phyloP scores from a whole-genome alignment of 2,797 vertebrate species.

The Urosaurus nigricauda region DNA sequence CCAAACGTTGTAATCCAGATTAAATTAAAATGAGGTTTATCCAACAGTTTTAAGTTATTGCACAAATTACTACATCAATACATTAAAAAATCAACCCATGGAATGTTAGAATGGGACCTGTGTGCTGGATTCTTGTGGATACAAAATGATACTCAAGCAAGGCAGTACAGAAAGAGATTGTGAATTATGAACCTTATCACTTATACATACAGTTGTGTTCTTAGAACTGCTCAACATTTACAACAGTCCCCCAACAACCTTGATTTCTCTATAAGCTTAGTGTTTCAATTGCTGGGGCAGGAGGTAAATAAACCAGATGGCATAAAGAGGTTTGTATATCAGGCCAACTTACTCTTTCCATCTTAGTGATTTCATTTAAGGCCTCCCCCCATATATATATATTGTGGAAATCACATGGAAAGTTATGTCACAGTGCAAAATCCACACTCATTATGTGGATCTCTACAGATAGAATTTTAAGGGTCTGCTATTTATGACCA shows the following conservation, averaged over 20 bases:
- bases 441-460: not conserved
- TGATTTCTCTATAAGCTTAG: not conserved
- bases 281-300: constrained; percentile 27
- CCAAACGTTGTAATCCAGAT: constrained; percentile 56
- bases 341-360: not conserved
- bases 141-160: constrained; percentile 1
- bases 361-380: not conserved
- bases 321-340: not conserved
- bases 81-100: constrained; percentile 62
- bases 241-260: constrained; percentile 1
- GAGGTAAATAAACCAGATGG: not conserved
- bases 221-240: not conserved
- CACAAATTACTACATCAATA: constrained; percentile 72
- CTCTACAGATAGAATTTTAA: not conserved
- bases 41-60: constrained; percentile 70
- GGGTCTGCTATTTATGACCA: not conserved
- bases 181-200: constrained; percentile 19
- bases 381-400: not conserved
- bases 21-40: constrained; percentile 58
- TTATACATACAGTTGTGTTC: not conserved
- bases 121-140: not conserved
- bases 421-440: not conserved
- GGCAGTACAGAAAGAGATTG: constrained; percentile 15
- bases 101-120: constrained; percentile 58
- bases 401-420: not conserved